phyloP scores from a whole-genome alignment of 2,113 vertebrate genomes.

The cattle (Bos taurus) region DNA sequence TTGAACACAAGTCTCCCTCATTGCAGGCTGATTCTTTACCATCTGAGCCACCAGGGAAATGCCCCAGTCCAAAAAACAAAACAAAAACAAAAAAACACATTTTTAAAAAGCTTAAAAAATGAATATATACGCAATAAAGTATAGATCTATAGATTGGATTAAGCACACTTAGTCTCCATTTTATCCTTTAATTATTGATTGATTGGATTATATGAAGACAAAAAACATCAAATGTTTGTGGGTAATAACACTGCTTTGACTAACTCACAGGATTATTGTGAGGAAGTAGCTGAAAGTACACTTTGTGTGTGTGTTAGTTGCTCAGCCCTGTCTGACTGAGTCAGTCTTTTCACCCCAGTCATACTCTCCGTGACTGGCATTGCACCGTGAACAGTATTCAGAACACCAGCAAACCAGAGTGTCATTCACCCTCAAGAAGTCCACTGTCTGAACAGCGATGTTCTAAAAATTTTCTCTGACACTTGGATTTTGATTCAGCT shows the following conservation, averaged over 20 bases:
- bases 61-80: not conserved
- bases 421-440: not conserved
- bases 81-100: not conserved
- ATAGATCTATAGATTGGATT: accelerated
- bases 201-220: not conserved
- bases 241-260: not conserved
- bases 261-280: not conserved
- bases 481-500: not conserved
- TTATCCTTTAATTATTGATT: not conserved
- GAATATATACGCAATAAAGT: not conserved
- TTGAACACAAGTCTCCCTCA: not conserved
- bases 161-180: not conserved
- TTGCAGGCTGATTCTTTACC: not conserved
- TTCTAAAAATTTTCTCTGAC: not conserved
- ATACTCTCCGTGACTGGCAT: not conserved
- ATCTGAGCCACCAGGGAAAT: not conserved
- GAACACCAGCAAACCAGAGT: not conserved
- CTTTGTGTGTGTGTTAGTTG: accelerated
- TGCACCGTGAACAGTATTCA: not conserved
- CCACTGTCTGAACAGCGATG: not conserved
- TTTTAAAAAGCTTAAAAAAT: not conserved
- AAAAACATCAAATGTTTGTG: not conserved
- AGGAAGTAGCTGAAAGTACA: not conserved
- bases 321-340: not conserved
- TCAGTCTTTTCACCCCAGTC: not conserved